Conservation (phyloP, 2,113 vertebrate genomes). For the Calonectris borealis region DNA sequence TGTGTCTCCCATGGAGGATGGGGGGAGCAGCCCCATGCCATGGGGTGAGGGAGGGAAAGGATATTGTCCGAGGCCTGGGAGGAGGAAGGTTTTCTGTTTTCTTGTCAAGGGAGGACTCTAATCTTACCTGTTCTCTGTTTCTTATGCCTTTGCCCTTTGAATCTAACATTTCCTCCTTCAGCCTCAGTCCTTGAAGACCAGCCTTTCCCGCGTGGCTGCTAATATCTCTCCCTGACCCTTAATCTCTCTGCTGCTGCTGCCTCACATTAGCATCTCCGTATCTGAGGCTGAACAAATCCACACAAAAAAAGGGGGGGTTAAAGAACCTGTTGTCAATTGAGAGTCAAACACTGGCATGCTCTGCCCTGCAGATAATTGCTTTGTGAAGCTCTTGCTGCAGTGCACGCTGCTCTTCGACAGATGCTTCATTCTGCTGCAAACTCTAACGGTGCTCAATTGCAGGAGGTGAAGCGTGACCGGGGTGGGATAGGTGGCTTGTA, state of each 20-base stretch:
- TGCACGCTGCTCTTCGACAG: accelerated
- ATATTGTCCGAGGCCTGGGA: background rate
- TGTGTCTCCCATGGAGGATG: background rate
- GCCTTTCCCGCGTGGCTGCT: background rate
- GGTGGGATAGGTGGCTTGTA: background rate
- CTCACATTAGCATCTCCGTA: conserved; percentile 17
- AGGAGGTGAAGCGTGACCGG: background rate
- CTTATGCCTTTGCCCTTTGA: background rate
- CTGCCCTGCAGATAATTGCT: conserved; percentile 17
- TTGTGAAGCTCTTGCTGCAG: background rate
- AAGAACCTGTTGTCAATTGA: background rate
- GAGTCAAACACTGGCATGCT: background rate
- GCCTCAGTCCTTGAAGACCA: background rate
- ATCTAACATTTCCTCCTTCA: background rate
- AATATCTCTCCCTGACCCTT: conserved; percentile 9
- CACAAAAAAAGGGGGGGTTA: background rate
- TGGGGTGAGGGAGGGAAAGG: background rate
- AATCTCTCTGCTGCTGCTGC: background rate
- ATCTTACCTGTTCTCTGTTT: background rate
- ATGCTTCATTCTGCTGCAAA: background rate
- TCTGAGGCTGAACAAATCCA: conserved; percentile 24
- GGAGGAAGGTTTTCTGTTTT: background rate
- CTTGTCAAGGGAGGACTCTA: background rate
- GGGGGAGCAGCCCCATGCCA: background rate
- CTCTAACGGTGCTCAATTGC: background rate